Evolutionary conservation across 2,113 vertebrate species (phyloP), one percentile per base, ranked within the genome.

Genomic region (Callipepla californica): DNA sequence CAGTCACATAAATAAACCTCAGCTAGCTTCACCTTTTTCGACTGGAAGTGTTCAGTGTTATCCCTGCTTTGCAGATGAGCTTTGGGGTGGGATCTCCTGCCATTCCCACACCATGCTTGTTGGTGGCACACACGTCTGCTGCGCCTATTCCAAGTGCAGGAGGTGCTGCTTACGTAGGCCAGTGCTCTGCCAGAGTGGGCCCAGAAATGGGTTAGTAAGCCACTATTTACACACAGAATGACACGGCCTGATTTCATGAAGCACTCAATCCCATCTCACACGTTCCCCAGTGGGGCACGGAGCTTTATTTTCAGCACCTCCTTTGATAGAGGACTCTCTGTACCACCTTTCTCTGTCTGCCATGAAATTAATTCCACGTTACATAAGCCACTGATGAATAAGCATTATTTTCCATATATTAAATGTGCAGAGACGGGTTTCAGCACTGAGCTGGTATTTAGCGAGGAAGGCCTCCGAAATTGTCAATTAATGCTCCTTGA

Each of bases 401-500:
- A 93, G 87, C 92, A 87, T 91, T 85, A 91, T 93, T 93, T 87
- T 85, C 91, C 85, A 85, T 85, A 63, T 20, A 91, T 95, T 77
- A 65, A 77, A 70, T 68, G 63, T 47, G 76, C 89, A 94, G 92
- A 80, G 76, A 65, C 22, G 78, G 61, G 18, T 66, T 80, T 75
- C 82, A 78, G 76, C 67, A 61, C 36, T 2, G 22, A 87, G 26
- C 16, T 70, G 87, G 50, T 90, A 73, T 80, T 88, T 89, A 91
- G 89, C 6, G 2, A 93, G 80, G 80, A 79, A 69, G 87, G 91
- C 80, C 84, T 80, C 93, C 23, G 45, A 90, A 94, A 94, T 91
- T 59, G 69, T 85, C 94, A 91, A 92, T 95, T 96, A 85, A 95
- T 87, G 93, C 94, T 94, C 89, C 93, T 90, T 92, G 93, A 94